Conservation (phyloP, 2,113 vertebrate species). For the Seriola quinqueradiata region DNA sequence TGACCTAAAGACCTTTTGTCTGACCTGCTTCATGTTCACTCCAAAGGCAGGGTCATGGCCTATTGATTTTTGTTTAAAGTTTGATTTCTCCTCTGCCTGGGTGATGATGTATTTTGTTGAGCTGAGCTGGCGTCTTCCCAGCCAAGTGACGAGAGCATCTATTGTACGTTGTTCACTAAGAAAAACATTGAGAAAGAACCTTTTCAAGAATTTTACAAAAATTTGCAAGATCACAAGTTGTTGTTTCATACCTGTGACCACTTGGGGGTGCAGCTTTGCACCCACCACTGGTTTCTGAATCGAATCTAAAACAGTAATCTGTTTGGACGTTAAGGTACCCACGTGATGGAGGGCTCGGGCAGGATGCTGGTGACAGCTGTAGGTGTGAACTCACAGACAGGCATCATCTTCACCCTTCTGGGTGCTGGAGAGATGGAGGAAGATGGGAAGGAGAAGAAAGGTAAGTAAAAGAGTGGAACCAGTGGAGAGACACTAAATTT, state of each 20-base stretch:
- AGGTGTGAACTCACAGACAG: constrained; percentile 86
- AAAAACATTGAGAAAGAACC: neutral
- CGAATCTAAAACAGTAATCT: constrained; percentile 3
- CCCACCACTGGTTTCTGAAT: neutral
- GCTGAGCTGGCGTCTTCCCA: neutral
- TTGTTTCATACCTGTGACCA: constrained; percentile 1
- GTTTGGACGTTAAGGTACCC: constrained; percentile 77
- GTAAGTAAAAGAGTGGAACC: constrained; percentile 51
- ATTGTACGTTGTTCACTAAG: neutral
- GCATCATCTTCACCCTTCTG: constrained; percentile 87
- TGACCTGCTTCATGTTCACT: neutral
- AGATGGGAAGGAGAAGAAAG: constrained; percentile 86
- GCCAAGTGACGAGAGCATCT: neutral
- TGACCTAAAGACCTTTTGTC: neutral
- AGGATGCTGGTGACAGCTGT: constrained; percentile 87
- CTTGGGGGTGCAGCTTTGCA: constrained; percentile 1
- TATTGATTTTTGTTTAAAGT: too few relatives aligned
- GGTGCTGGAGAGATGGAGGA: constrained; percentile 85
- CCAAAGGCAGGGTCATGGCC: too few relatives aligned
- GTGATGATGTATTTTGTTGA: neutral
- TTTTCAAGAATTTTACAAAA: neutral
- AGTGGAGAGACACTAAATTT: neutral
- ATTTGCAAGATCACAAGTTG: neutral
- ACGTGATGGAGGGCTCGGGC: constrained; percentile 88
- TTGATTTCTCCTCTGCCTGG: neutral